Conservation (phyloP, 2,113 vertebrate species). For the Kryptolebias marmoratus region DNA sequence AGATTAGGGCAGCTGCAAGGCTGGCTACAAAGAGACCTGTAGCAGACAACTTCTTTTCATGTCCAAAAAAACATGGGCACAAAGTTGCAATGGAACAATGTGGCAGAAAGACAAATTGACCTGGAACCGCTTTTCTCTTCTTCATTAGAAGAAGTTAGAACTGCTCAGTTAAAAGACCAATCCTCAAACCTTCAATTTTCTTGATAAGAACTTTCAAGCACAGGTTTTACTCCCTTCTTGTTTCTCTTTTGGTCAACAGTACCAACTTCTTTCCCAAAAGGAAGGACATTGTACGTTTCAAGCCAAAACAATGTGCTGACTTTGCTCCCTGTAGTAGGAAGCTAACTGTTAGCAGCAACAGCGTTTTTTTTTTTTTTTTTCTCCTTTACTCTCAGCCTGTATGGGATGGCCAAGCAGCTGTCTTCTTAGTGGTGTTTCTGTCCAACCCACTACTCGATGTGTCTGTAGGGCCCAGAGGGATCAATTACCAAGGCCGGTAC, state of each 20-base stretch:
- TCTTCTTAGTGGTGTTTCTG: constrained; percentile 73
- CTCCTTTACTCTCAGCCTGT: constrained; percentile 45
- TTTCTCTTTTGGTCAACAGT: constrained; percentile 14
- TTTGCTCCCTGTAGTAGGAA: constrained; percentile 56
- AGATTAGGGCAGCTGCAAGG: too few relatives aligned
- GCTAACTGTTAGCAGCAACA: constrained; percentile 67
- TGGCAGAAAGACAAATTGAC: too few relatives aligned
- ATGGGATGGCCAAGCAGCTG: constrained; percentile 71
- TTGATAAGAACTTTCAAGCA: constrained; percentile 20
- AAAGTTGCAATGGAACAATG: too few relatives aligned
- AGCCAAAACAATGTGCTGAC: constrained; percentile 62
- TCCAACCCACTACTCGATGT: constrained; percentile 69
- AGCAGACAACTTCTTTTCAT: too few relatives aligned
- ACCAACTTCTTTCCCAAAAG: constrained; percentile 38
- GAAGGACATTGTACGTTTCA: constrained; percentile 38
- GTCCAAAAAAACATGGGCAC: too few relatives aligned
- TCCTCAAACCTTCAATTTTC: constrained; percentile 3
- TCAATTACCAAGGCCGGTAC: constrained; percentile 79
- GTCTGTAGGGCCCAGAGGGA: constrained; percentile 77
- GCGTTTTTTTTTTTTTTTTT: constrained; percentile 34
- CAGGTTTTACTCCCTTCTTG: constrained; percentile 1
- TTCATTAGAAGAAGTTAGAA: constrained; percentile 1
- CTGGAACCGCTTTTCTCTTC: constrained; percentile 2
- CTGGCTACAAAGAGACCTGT: too few relatives aligned
- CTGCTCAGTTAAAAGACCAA: constrained; percentile 17